Evolutionary conservation across 2,888 invertebrate genomes (phyloP), one percentile per base, ranked within the genome.

Genomic region (Temnothorax ravouxi): DNA sequence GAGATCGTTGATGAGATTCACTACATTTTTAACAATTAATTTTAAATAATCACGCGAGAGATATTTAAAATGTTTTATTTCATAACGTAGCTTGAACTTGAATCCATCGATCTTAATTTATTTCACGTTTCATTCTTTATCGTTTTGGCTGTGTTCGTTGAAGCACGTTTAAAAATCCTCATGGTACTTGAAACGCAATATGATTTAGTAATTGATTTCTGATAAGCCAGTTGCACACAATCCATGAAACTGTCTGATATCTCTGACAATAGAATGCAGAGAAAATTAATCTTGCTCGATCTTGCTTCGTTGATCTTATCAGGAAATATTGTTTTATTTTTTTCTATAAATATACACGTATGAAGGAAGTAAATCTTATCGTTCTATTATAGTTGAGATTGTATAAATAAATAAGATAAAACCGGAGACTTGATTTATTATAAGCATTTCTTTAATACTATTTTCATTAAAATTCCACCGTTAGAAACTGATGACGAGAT

Each of bases 1-100:
- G 1, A 29, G 21, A 13, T 34, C 2, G 13, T 41, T 13, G 5
- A 62, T 59, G 21, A 29, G 6, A 4, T 29, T 47, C 4, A 18
- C 1, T 47, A 25, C 8, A 29, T 13, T 18, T 66, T 44, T 15
- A 72, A 41, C 6, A 41, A 56, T 59, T 25, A 56, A 29, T 59
- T 41, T 29, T 25, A 44, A 34, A 44, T 13, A n/a, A 9, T 29
- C 9, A 59, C 4, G 6, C n/a, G 2, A 61, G 9, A 61, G 4
- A 25, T 62, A 64, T 64, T 50, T 61, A 61, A 50, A 4, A 44
- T 75, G 9, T 29, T 11, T 50, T 21, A 15, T 62, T 75, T 62
- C 3, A 21, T 34, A 47, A 47, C 4, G n/a, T 75, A 4, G 15
- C 9, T 44, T 61, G 1, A 18, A 1, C 18, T 25, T 4, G 38